Evolutionary conservation across 1,140 invertebrate genomes (phyloP).

Genomic region (Lucilia cuprina): DNA sequence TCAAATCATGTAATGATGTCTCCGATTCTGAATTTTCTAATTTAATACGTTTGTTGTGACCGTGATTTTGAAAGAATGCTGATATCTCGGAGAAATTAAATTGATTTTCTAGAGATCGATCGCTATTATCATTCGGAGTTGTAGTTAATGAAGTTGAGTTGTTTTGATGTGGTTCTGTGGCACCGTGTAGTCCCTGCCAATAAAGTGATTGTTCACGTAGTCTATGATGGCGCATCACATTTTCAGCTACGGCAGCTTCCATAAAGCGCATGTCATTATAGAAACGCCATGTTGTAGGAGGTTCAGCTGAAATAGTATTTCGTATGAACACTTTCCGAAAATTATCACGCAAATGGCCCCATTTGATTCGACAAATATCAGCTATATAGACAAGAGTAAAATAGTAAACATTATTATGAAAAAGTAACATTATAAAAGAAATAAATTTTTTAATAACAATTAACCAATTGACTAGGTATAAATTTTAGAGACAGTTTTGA

Average conservation of each 20-base stretch:
- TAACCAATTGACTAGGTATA: too few relatives aligned
- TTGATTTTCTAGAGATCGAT: not conserved
- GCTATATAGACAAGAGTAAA: conserved; percentile 38
- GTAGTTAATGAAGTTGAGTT: not conserved
- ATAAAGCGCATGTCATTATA: conserved; percentile 59
- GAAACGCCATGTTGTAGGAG: conserved; percentile 56
- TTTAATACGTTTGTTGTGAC: conserved; percentile 46
- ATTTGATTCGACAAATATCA: conserved; percentile 56
- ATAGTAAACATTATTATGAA: not conserved
- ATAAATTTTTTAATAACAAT: too few relatives aligned
- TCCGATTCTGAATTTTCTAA: conserved; percentile 23
- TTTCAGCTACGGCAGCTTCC: conserved; percentile 55
- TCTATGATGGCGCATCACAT: conserved; percentile 52
- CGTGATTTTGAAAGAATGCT: not conserved
- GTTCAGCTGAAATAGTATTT: conserved; percentile 54
- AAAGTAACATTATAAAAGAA: too few relatives aligned
- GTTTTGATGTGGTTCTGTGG: not conserved
- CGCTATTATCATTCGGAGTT: not conserved
- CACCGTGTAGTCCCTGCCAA: conserved; percentile 14
- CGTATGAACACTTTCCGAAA: conserved; percentile 58
- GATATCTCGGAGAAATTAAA: conserved; percentile 16
- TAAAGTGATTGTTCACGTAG: conserved; percentile 18
- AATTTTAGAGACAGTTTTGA: too few relatives aligned
- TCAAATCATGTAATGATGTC: not conserved
- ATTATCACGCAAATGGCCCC: conserved; percentile 56